Evolutionary conservation across 1,140 invertebrate genomes (phyloP), one percentile per base, ranked within the genome.

Genomic region (Heliconius nattereri): DNA sequence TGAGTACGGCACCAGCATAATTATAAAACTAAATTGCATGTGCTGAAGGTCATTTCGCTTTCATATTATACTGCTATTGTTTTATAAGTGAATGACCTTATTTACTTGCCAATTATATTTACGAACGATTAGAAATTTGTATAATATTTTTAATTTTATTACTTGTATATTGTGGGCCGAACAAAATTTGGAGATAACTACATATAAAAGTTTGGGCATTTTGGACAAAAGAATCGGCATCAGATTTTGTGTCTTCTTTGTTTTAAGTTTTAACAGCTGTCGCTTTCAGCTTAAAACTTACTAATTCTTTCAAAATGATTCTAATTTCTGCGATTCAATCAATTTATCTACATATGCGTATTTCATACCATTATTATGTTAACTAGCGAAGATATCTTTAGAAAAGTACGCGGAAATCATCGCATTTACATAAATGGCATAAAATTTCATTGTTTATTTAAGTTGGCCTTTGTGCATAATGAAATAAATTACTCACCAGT

Each of bases 11-110:
- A 78, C 78, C 82, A 84, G 82, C 83, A 84, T 81, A 82, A 83
- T 87, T 87, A 86, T 88, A 85, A 84, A 84, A 86, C 74, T 75
- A 79, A 82, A 75, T 82, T 82, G 81, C 81, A 71, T 82, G 80
- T 78, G 49, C 73, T 81, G 78, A 87, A 87, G 85, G 87, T 86
- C 82, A 85, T 75, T 37, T 45, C 19, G 73, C 78, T 75, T 76
- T 80, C 71, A 29, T 79, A 79, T 57, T n/a, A 23, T 66, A n/a
- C 23, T 32, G 73, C 49, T 72, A 79, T 37, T 66, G 29, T 66
- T 57, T 75, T 76, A 66, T 71, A 49, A 70, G 75, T 70, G 60
- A 71, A 45, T 49, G 13, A 66, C 60, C 60, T 66, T 66, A 66
- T 66, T 66, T 66, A 66, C 23, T 66, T 13, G 60, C 60, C 60